Evolutionary conservation across 2,797 vertebrate genomes (phyloP), one percentile per base, ranked within the genome.

Genomic region (Phrynocephalus forsythii): DNA sequence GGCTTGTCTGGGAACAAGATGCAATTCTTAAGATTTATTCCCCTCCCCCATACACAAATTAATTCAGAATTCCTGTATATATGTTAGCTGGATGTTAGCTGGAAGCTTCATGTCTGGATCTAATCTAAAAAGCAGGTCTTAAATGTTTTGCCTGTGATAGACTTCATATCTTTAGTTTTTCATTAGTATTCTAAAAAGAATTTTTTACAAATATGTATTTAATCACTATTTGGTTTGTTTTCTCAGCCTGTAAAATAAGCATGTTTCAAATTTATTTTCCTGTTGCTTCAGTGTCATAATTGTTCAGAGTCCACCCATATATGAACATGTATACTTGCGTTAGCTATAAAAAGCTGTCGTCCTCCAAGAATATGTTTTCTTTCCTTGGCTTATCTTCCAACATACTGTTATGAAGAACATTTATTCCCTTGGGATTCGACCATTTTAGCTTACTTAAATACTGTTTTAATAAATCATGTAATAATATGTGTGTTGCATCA

Each of bases 381-480:
- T 6, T 7, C 11, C 52, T 56, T 56, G 52, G 13, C 30, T 67
- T 83, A 66, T 44, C 30, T 69, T 71, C 0, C 16, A 78, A 38
- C 3, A 28, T 56, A 22, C 50, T 69, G 16, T 78, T 77, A 71
- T 79, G 11, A 68, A 79, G 48, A 60, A 66, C 15, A 28, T 28
- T 82, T 75, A 85, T 90, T 44, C 77, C 82, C 0, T 0, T 90
- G 88, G 81, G 84, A 52, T 84, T 91, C 15, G 52, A 33, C 86
- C 82, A 82, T 73, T 56, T 85, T 0, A 48, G 6, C 52, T 56
- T 11, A 0, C 86, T 88, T 85, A 44, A 50, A 88, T 92, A 20
- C 3, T 78, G n/a, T 80, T 90, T 87, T 79, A 1, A 16, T 86
- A 80, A 7, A 77, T 0, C 38, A 10, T 88, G 60, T 90, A 52